Evolutionary conservation across 2,888 invertebrate species (phyloP), one percentile per base, ranked within the genome.

Genomic region (Thumatha senex): DNA sequence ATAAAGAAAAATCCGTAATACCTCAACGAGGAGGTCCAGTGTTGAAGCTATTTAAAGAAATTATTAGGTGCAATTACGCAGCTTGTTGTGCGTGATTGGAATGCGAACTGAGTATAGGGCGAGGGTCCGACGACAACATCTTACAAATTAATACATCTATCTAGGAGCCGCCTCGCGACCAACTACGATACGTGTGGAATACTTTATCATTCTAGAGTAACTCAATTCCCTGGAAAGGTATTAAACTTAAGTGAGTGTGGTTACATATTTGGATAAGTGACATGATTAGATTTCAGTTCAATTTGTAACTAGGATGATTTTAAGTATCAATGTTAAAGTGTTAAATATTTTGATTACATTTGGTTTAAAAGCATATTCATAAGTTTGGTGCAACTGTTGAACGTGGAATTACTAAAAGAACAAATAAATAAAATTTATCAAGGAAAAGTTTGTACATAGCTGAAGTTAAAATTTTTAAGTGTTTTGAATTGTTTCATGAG

Each of bases 121-220:
- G 84, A 85, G 89, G 89, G 89, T 80, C 78, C 82, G 76, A 83
- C 82, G 90, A 91, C 90, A 90, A 91, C 91, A 90, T 90, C 89
- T 84, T 86, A 88, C 91, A 90, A 91, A 91, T 91, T 90, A 91
- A 91, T 91, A 91, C 90, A 89, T 89, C 90, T 86, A 86, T 82
- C 81, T 78, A 71, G 74, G 71, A 78, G 74, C 74, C 80, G 72
- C 76, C 77, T 76, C 80, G 82, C 80, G 76, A 78, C 80, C 76
- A 66, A 60, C 68, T 54, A 78, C 87, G 87, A 84, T 89, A 87
- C 88, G 89, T 77, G 69, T 70, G 65, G 91, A 91, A 91, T 91
- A 86, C 78, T 80, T 80, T 87, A 91, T 89, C 80, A 77, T 74
- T 70, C 72, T 73, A 63, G 69, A 68, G 74, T 78, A 78, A 80